Evolutionary conservation across 2,888 invertebrate species (phyloP).

Genomic region (Globia sparganii): DNA sequence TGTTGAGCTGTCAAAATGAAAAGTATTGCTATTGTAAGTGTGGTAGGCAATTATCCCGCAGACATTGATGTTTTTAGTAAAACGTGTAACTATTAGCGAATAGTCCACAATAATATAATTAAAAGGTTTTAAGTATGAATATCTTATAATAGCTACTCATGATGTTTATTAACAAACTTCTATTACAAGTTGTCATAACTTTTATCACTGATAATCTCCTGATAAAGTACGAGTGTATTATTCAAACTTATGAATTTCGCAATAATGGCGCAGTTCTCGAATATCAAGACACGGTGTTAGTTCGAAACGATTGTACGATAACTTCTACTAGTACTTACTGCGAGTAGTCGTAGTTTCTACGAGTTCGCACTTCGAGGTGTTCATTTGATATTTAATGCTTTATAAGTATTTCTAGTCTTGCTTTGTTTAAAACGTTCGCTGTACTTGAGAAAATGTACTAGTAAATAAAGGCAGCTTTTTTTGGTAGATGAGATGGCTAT

Average conservation of each 20-base stretch:
- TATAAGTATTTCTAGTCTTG: constrained; percentile 22
- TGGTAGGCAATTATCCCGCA: not conserved
- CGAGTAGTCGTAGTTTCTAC: constrained; percentile 57
- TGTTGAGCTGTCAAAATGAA: not conserved
- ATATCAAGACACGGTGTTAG: constrained; percentile 45
- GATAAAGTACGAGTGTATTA: constrained; percentile 30
- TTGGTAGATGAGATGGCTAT: not conserved
- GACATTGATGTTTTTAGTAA: not conserved
- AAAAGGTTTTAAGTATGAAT: not conserved
- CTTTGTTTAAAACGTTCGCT: constrained; percentile 4
- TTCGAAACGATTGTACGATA: constrained; percentile 62
- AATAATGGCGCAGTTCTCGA: constrained; percentile 44
- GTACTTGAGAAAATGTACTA: not conserved
- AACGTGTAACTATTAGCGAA: not conserved
- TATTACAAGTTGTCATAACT: constrained; percentile 9
- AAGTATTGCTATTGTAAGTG: not conserved
- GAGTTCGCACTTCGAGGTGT: constrained; percentile 63
- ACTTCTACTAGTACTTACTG: constrained; percentile 53
- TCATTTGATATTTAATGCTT: constrained; percentile 59
- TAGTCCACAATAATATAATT: not conserved
- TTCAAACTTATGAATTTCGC: constrained; percentile 51
- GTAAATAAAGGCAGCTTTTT: not conserved
- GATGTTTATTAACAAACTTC: not conserved
- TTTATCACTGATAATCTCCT: constrained; percentile 17
- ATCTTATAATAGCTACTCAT: not conserved